phyloP scores from a whole-genome alignment of 2,888 invertebrate species.

The Drosophila rellima region DNA sequence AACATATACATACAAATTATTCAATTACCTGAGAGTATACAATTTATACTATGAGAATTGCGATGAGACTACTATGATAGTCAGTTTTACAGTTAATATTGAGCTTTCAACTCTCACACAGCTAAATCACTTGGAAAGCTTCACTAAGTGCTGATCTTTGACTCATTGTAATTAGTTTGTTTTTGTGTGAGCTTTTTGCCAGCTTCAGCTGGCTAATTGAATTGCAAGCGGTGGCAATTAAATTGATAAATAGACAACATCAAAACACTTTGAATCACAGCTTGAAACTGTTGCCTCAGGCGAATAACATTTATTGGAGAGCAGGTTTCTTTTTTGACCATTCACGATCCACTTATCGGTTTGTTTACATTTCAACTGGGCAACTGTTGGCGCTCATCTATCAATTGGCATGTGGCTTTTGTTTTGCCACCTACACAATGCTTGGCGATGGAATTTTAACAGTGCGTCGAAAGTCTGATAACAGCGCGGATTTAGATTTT shows the following conservation, averaged over 20 bases:
- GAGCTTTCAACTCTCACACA: conserved; percentile 10
- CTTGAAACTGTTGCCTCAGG: conserved; percentile 41
- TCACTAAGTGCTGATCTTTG: conserved; percentile 11
- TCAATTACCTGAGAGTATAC: background rate
- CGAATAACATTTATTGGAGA: conserved; percentile 21
- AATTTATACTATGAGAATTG: background rate
- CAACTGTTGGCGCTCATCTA: conserved; percentile 44
- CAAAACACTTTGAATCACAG: conserved; percentile 50
- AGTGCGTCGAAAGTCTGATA: conserved; percentile 1
- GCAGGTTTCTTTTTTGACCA: conserved; percentile 32
- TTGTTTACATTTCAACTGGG: conserved; percentile 53
- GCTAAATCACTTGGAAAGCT: conserved; percentile 10
- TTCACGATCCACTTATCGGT: conserved; percentile 48
- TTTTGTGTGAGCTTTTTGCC: conserved; percentile 22
- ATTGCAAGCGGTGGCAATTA: conserved; percentile 41
- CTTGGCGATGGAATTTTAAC: conserved; percentile 8
- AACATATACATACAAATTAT: background rate
- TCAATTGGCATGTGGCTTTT: conserved; percentile 53
- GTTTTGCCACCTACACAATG: conserved; percentile 34
- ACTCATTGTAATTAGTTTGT: conserved; percentile 10
- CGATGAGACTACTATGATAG: background rate
- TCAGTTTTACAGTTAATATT: conserved; percentile 14
- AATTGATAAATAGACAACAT: conserved; percentile 47
- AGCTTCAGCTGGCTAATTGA: conserved; percentile 45
- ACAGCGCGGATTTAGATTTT: background rate